These are phyloP conservation scores for Holocentrus rufus DNA, from an alignment of 2,797 vertebrate species.

Conservation along the genomic window DNA sequence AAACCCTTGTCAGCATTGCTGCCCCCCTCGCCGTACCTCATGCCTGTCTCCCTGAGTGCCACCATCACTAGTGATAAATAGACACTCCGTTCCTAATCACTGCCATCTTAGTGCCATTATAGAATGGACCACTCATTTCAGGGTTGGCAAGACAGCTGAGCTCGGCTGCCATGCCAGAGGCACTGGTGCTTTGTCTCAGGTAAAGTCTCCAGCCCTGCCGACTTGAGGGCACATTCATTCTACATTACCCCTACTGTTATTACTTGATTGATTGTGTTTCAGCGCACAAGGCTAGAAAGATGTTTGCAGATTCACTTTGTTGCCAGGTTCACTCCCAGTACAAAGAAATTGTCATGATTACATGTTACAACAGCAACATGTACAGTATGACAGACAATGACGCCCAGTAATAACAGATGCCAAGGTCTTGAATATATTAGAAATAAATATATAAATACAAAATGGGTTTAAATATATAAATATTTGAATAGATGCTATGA, in stretches of 20 bases:
- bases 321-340: not conserved
- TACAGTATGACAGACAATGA: not conserved
- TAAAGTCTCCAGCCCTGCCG: slow-evolving; percentile 51
- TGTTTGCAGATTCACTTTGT: not conserved
- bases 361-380: too few relatives aligned
- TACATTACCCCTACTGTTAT: slow-evolving; percentile 1
- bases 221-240: slow-evolving; percentile 24
- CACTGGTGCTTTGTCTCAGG: slow-evolving; percentile 53
- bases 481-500: slow-evolving; percentile 33
- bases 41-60: slow-evolving; percentile 47
- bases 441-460: not conserved
- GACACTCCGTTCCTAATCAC: slow-evolving; percentile 64
- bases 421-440: not conserved
- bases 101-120: slow-evolving; percentile 64
- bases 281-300: slow-evolving; percentile 1
- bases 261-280: slow-evolving; percentile 20
- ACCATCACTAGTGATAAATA: slow-evolving; percentile 66
- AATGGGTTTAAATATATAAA: slow-evolving; percentile 2
- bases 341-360: not conserved
- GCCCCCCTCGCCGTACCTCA: slow-evolving; percentile 33
- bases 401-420: too few relatives aligned
- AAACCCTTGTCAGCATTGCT: slow-evolving; percentile 56
- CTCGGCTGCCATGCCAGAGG: slow-evolving; percentile 59
- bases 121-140: slow-evolving; percentile 58
- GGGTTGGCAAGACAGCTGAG: slow-evolving; percentile 55